phyloP scores from a whole-genome alignment of 2,113 vertebrate genomes.

The Candoia aspera region DNA sequence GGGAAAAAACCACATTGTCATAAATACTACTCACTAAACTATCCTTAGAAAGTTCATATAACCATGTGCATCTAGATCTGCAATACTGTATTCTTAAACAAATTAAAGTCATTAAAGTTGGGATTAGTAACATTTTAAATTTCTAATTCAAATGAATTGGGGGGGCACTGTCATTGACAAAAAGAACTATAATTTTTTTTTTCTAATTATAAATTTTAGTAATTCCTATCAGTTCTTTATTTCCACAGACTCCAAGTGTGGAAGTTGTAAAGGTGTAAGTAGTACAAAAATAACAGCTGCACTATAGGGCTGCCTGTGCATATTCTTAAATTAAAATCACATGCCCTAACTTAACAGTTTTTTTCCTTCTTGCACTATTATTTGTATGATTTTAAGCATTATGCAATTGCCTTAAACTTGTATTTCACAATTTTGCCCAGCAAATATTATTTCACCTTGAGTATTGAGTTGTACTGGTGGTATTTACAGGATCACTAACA shows the following conservation, averaged over 20 bases:
- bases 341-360: background rate
- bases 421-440: background rate
- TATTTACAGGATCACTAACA: background rate
- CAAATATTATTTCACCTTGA: background rate
- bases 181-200: background rate
- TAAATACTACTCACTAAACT: background rate
- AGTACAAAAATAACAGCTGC: background rate
- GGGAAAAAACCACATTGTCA: background rate
- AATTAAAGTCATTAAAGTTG: background rate
- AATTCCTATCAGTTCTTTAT: background rate
- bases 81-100: background rate
- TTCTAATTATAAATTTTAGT: background rate
- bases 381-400: background rate
- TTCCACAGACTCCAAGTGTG: background rate
- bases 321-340: background rate
- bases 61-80: background rate
- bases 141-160: background rate
- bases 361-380: background rate
- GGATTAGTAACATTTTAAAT: background rate
- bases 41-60: background rate
- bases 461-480: background rate
- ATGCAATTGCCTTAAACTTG: background rate
- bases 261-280: background rate
- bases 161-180: background rate
- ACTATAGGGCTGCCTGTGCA: background rate